Evolutionary conservation across 2,113 vertebrate genomes (phyloP).

Genomic region (Vulpes vulpes): DNA sequence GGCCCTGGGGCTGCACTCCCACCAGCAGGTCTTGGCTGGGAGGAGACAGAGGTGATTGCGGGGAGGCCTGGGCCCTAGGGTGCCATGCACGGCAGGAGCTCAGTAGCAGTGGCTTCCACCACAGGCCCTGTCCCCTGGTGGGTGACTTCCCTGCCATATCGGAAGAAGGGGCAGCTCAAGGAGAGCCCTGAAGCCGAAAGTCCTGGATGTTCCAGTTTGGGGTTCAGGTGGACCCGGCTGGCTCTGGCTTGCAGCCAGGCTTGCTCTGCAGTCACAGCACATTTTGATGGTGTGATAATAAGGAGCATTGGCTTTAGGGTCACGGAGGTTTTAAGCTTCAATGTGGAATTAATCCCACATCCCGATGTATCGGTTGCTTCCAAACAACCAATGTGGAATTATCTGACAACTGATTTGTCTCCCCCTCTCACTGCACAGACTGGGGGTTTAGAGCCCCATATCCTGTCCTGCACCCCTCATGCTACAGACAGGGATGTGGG

Average conservation of each 20-base stretch:
- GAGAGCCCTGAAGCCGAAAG: background rate
- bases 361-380: rapidly evolving
- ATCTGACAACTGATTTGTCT: too few species aligned
- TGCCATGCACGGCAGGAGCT: too few species aligned
- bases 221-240: rapidly evolving
- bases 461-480: too few species aligned
- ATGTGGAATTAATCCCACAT: rapidly evolving
- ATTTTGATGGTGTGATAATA: rapidly evolving
- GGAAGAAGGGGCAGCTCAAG: rapidly evolving
- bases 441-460: too few species aligned
- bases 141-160: rapidly evolving
- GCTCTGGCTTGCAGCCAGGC: rapidly evolving
- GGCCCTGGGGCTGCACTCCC: too few species aligned
- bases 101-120: rapidly evolving
- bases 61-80: rapidly evolving
- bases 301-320: background rate
- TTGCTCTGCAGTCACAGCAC: rapidly evolving
- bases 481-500: too few species aligned
- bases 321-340: too few species aligned
- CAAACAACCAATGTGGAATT: background rate
- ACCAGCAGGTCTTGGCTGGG: background rate
- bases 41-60: rapidly evolving
- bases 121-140: background rate
- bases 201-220: background rate
- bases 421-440: rapidly evolving